Conservation (phyloP, 2,888 invertebrate genomes). For the Microplitis manilae region DNA sequence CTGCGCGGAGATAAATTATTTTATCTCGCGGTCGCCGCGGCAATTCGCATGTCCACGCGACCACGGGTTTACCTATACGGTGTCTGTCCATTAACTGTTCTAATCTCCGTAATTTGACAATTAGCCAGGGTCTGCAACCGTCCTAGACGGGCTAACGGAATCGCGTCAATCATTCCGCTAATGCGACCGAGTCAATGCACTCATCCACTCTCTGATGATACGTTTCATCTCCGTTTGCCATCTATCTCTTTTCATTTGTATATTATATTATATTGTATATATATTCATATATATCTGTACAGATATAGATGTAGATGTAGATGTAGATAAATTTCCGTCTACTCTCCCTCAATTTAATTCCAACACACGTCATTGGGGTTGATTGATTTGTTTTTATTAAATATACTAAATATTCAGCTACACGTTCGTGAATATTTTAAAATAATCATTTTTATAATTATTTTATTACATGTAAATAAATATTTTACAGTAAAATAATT, state of each 20-base stretch:
- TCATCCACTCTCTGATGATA: conserved; percentile 27
- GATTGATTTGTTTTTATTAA: conserved; percentile 50
- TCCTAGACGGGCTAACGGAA: conserved; percentile 48
- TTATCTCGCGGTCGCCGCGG: conserved; percentile 14
- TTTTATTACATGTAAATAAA: too few relatives aligned
- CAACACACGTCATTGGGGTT: conserved; percentile 36
- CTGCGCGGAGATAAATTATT: conserved; percentile 35
- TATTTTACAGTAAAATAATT: too few relatives aligned
- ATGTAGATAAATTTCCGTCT: neutral
- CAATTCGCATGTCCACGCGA: conserved; percentile 31
- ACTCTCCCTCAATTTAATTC: conserved; percentile 22
- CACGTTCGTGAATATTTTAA: neutral
- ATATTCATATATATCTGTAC: neutral
- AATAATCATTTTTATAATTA: neutral
- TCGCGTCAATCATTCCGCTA: conserved; percentile 50
- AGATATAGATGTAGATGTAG: too few relatives aligned
- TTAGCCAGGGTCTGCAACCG: conserved; percentile 49
- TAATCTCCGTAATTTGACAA: conserved; percentile 65
- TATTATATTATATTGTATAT: neutral
- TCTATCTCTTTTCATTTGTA: conserved; percentile 27
- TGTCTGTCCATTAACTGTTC: conserved; percentile 61
- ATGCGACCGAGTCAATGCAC: conserved; percentile 44
- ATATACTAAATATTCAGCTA: neutral
- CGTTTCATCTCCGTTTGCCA: conserved; percentile 32
- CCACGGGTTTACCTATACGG: conserved; percentile 35